Evolutionary conservation across 2,113 vertebrate species (phyloP), one percentile per base, ranked within the genome.

Genomic region (Scopus umbretta): DNA sequence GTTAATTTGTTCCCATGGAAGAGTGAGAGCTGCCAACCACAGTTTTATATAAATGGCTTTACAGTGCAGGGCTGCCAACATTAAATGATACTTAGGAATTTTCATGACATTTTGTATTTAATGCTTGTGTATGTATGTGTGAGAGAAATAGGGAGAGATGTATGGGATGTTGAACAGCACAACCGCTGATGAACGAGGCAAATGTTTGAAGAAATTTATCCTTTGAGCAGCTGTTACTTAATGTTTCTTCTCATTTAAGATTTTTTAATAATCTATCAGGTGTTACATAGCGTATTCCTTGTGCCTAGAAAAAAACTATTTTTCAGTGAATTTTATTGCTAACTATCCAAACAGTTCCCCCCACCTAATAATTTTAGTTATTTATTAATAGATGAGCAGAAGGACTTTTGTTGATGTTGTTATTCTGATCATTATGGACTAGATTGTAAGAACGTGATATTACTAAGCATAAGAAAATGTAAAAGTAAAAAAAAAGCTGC

Each of bases 1-100:
- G 98, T 98, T 98, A 98, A 98, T 98, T 98, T 98, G 98, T 98
- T 98, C 98, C 98, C 98, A 98, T 97, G 98, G 97, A 97, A 97
- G 98, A 98, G 97, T 92, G 50, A 96, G 97, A 94, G 90, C 97
- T 98, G 98, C 98, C 98, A 98, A 95, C 98, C 89, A 97, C 95
- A 95, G 97, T 97, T 98, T 98, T 98, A 93, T 92, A 98, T 97
- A 98, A 98, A 98, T 98, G 97, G 88, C 93, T 98, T 97, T 97
- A 86, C 92, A 82, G 94, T 78, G 97, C 95, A 80, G 88, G 88
- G 85, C 93, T 98, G 97, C 98, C 98, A 98, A 84, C 83, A 88
- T 97, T 97, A 85, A 90, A 97, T 87, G 94, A 96, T 95, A 95
- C 94, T 96, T 56, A 89, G 95, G 96, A 96, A 97, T 96, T 97